Evolutionary conservation across 1,140 invertebrate genomes (phyloP).

Genomic region (Anastrepha ludens): DNA sequence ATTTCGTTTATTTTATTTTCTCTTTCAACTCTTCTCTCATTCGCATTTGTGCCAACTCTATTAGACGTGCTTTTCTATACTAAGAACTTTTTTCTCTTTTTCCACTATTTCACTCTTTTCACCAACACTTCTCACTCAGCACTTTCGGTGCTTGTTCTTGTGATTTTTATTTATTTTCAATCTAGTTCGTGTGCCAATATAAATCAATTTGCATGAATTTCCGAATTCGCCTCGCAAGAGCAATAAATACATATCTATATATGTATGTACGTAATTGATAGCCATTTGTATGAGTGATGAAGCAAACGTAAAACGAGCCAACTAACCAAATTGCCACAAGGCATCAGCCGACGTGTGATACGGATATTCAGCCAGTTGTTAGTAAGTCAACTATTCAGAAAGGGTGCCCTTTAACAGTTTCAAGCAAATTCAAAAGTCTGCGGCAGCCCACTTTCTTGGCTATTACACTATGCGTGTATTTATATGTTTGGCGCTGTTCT

Average conservation of each 20-base stretch:
- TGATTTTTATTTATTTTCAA: constrained; percentile 1
- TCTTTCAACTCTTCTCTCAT: background rate
- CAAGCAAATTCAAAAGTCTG: background rate
- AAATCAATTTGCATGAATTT: constrained; percentile 43
- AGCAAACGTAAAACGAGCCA: constrained; percentile 9
- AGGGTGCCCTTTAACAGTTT: background rate
- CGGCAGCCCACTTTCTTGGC: background rate
- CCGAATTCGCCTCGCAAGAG: constrained; percentile 10
- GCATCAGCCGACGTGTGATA: background rate
- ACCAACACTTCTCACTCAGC: background rate
- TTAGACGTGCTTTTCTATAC: background rate
- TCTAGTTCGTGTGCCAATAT: constrained; percentile 30
- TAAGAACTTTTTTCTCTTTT: background rate
- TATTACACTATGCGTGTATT: background rate
- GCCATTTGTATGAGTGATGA: background rate
- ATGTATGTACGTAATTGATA: too few relatives aligned
- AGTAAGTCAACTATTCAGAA: background rate
- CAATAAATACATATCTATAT: background rate
- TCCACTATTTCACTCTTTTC: background rate
- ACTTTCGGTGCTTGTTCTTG: background rate
- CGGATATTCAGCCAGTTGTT: background rate
- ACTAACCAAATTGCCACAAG: constrained; percentile 19
- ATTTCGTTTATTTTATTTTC: background rate
- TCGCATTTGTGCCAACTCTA: background rate
- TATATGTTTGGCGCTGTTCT: too few relatives aligned